Base-by-base conservation (phyloP, 2,113 vertebrate species). In the Rana temporaria region DNA sequence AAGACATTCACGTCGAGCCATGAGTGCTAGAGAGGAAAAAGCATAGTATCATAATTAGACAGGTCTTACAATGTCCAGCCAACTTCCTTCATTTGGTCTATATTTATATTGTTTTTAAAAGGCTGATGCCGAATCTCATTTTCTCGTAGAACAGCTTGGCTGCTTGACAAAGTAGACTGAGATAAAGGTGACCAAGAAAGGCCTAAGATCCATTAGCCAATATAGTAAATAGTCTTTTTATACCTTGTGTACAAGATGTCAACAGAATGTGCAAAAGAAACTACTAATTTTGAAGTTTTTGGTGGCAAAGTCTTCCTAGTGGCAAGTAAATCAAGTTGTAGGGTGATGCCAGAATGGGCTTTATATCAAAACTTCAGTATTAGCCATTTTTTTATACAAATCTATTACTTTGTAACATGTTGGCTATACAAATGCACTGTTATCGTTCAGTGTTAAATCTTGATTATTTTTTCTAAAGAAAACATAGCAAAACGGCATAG, bases 1-100 rank as follows among this genome's bases (percentile, higher is more conserved):
- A 20, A 83, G 20, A 30, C 26, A 48, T 34, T 72, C 55, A 59
- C n/a, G 63, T 5, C 34, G 17, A 59, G 20, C 72, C 81, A 83
- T 83, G 72, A 60, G 30, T 68, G 16, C 34, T 14, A 20, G 6
- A 82, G 42, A 68, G 30, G 30, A 19, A 68, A 68, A 6, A 69
- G 26, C 30, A 70, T 7, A 9, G 15, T 4, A 15, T 75, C 32
- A 62, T 15, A 62, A 62, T 16, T 75, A 38, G 32, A 42, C 55
- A 73, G 24, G 8, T 3, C 17, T 16, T 1, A 11, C 16, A 72
- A 32, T 55, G 34, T 53, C 34, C 67, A 55, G 0, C 15, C 24
- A 56, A 16, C 26, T 30, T 71, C 26, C 70, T 72, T 32, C 4
- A 18, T 30, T 6, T 32, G 26, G 22, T 52, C 26, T 57, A 74